Evolutionary conservation across 2,113 vertebrate genomes (phyloP), one percentile per base, ranked within the genome.

Genomic region (Cochlearius cochlearius): DNA sequence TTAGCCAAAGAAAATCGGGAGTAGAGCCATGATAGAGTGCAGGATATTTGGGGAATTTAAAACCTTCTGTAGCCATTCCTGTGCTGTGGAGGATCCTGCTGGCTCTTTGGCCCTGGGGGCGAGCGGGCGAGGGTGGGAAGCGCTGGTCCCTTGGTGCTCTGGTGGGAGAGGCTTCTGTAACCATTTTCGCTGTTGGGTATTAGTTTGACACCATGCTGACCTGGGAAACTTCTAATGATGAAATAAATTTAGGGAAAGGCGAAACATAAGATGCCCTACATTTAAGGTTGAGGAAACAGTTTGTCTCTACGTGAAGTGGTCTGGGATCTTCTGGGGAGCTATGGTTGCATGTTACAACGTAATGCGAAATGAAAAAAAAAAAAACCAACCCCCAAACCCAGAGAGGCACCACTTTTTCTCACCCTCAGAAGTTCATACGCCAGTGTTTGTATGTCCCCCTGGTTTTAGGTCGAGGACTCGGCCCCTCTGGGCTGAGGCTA

Each of bases 11-110:
- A 4, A 60, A 29, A 27, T 6, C 18, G 10, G 72, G 21, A 45
- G 29, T 3, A 22, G 25, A 38, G 36, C 39, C 29, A 0, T 3
- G 15, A 16, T 12, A 14, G 30, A 15, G n/a, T 15, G 3, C 0
- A 7, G 60, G 50, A 1, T 36, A 4, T 30, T 8, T 1, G 5
- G n/a, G 55, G 79, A 6, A 10, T 27, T 30, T 0, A 3, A 5
- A 22, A 13, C 1, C 26, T 25, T 2, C 52, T 4, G 26, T 27
- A 34, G 47, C 62, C 22, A 9, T 21, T 34, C 39, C 9, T 16
- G 29, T n/a, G 34, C 66, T 38, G 25, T 15, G 62, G 0, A 5
- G 52, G 45, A 32, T 66, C 64, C 50, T 3, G 32, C 39, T 32
- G 79, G 36, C 4, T 26, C n/a, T 56, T 26, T 85, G 64, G 5